A percentile compares a stretch with the other conserved stretches of the same genome.
These are phyloP conservation scores for Sturmia bella DNA, from an alignment of 2,888 invertebrate genomes.

Conservation along the genomic window DNA sequence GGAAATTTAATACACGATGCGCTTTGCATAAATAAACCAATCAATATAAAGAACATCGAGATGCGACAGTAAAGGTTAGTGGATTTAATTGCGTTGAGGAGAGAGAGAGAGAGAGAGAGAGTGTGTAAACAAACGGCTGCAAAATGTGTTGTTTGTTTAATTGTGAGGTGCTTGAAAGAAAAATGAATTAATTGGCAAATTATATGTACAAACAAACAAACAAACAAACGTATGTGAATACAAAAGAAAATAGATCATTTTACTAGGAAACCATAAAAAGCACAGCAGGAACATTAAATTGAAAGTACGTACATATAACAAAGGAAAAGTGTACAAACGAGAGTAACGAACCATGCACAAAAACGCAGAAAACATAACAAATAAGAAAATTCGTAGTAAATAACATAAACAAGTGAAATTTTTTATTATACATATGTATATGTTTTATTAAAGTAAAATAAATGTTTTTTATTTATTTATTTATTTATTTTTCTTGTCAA, in stretches of 20 bases:
- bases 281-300: conserved; percentile 33
- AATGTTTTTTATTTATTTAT: conserved; percentile 14
- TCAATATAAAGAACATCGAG: too few relatives aligned
- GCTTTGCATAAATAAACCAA: too few relatives aligned
- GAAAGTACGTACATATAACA: conserved; percentile 26
- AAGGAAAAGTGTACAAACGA: not conserved
- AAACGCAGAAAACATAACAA: conserved; percentile 54
- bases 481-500: conserved; percentile 43
- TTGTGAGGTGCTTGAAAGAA: conserved; percentile 42
- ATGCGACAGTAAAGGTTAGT: too few relatives aligned
- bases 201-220: too few relatives aligned
- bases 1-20: too few relatives aligned
- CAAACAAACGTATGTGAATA: too few relatives aligned
- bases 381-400: conserved; percentile 31
- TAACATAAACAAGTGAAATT: conserved; percentile 57
- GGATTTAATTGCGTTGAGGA: not conserved
- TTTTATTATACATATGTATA: conserved; percentile 42
- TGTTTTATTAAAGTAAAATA: conserved; percentile 60
- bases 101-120: conserved; percentile 15
- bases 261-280: conserved; percentile 43
- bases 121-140: too few relatives aligned
- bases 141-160: not conserved
- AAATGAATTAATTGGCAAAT: too few relatives aligned
- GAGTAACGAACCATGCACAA: conserved; percentile 47
- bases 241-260: conserved; percentile 38